Percentiles rank a stretch among this genome's conserved stretches.
These are phyloP conservation scores for Florisuga fusca DNA, from an alignment of 2,797 vertebrate species.

Conservation along the genomic window DNA sequence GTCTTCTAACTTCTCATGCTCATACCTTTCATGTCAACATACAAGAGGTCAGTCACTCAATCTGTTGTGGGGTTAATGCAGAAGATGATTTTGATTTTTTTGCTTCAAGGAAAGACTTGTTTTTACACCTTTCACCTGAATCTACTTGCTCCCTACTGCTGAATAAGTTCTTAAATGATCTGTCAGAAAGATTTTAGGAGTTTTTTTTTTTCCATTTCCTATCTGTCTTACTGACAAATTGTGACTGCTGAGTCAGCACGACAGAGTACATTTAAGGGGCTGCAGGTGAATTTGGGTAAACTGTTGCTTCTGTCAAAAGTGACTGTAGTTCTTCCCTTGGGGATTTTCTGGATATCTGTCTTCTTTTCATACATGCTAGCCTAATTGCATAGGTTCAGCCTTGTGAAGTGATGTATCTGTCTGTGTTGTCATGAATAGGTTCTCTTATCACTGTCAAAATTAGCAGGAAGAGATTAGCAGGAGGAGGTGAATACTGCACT, in stretches of 20 bases:
- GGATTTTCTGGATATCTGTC: background rate
- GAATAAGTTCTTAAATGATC: background rate
- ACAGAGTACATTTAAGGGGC: background rate
- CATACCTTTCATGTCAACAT: background rate
- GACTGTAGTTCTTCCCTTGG: background rate
- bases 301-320: background rate
- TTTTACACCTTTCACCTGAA: background rate
- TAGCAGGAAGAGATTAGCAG: background rate
- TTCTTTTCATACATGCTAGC: background rate
- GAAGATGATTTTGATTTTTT: background rate
- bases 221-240: background rate
- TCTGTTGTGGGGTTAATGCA: background rate
- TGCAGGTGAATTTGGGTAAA: background rate
- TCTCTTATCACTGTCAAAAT: background rate
- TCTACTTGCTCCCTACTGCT: background rate
- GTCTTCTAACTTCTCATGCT: background rate
- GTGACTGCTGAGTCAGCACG: background rate
- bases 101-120: background rate
- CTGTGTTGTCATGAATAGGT: background rate
- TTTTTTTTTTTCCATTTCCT: background rate
- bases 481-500: background rate
- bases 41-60: background rate
- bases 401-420: background rate
- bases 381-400: background rate
- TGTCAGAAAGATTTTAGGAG: background rate